Base-by-base conservation (phyloP, 2,113 vertebrate genomes). In the Silurus glanis region DNA sequence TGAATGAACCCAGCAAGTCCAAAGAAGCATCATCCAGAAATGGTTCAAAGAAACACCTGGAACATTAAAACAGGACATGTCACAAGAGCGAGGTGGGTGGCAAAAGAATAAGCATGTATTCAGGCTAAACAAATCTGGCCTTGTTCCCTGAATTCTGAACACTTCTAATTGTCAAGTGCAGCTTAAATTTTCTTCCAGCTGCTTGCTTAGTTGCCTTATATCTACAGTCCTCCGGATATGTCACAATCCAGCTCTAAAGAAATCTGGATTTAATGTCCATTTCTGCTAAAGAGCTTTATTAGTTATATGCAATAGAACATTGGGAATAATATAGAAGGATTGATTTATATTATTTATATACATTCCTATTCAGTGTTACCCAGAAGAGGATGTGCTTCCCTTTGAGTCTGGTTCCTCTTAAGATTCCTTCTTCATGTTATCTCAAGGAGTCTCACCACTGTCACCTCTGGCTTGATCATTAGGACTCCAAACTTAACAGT, bases 41-140 rank as follows among this genome's bases (percentile, higher is more conserved):
- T n/a, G 47, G 83, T 87, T 89, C 86, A 89, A 89, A 89, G 88
- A 45, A 89, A 79, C 88, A 89, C 86, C 86, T 87, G 88, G 88
- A 85, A 59, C 86, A 64, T 58, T 66, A 66, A 56, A 51, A 64
- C 83, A 59, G 62, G 72, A 83, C 28, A 67, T 59, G 37, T 64
- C 71, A 67, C 78, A 58, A 74, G 53, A 80, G 66, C 25, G 53
- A 21, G 17, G 79, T 28, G 69, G 58, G 45, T 49, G 19, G 23
- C 25, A 83, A 23, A 53, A 4, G 0, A 75, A 75, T 86, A 86
- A 87, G 82, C 51, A 61, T 75, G 78, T 23, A 83, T 80, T 64
- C 55, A 85, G 66, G 53, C 21, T 9, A 79, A 28, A 79, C 9
- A 55, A 25, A 67, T 28, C 49, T 55, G 37, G 3, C n/a, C 51